These are phyloP conservation scores for Agrochola litura DNA, from an alignment of 2,888 invertebrate species.

Conservation along the genomic window DNA sequence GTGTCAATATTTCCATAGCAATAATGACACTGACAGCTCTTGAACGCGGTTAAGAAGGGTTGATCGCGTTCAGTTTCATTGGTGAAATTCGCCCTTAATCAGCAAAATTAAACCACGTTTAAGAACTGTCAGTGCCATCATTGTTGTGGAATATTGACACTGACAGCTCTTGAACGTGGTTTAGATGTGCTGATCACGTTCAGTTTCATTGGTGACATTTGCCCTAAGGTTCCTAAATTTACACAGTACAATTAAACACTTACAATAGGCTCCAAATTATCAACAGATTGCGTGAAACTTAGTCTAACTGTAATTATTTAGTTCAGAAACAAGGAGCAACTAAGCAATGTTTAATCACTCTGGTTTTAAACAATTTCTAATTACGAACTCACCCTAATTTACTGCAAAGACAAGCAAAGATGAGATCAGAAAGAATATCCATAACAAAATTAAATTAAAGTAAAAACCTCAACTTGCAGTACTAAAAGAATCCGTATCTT, in stretches of 20 bases:
- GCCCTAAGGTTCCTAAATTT: neutral
- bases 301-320: constrained; percentile 48
- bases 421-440: constrained; percentile 14
- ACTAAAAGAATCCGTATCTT: constrained; percentile 2
- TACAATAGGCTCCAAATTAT: constrained; percentile 32
- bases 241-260: constrained; percentile 20
- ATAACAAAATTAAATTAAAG: constrained; percentile 23
- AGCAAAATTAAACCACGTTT: no score
- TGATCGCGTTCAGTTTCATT: no score
- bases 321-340: constrained; percentile 48
- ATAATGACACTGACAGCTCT: no score
- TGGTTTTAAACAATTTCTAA: constrained; percentile 46
- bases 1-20: no score
- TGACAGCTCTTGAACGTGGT: no score
- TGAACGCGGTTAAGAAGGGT: no score
- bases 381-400: constrained; percentile 42
- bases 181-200: no score
- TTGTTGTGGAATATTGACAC: no score
- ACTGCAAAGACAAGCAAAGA: constrained; percentile 19
- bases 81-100: no score
- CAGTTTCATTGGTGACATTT: no score
- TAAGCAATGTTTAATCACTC: constrained; percentile 48
- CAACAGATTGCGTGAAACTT: constrained; percentile 35
- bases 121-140: no score
- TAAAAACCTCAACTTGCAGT: neutral